Evolutionary conservation across 2,797 vertebrate species (phyloP), one percentile per base, ranked within the genome.

Genomic region (Ibycter americanus): DNA sequence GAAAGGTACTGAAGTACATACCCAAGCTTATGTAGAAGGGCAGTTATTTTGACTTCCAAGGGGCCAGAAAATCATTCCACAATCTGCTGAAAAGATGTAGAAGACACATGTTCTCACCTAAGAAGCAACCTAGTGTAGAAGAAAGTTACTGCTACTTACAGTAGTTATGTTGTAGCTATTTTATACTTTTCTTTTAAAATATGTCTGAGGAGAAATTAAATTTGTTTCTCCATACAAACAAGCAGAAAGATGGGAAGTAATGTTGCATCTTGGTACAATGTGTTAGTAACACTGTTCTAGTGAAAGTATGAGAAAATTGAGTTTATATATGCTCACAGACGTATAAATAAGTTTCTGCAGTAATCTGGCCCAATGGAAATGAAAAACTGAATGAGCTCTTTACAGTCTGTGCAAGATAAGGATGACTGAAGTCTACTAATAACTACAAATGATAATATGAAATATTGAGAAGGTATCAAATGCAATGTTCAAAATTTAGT

Each of bases 401-500:
- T 76, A 38, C 16, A 77, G 22, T 11, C 36, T 83, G 29, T 56
- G 71, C 34, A 80, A 71, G 62, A 68, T 67, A 84, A 94, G 27
- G 38, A 77, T 76, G 51, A 82, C n/a, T 59, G 42, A 92, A 89
- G n/a, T 87, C 23, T 67, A 76, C 26, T 25, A 72, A n/a, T 72
- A 81, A 61, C 61, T 93, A 71, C 18, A 84, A 62, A 90, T 46
- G 7, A 52, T 76, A 65, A 49, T 63, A 56, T 63, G 66, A 93
- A 84, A 65, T 83, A 94, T 21, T 59, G 56, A 87, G 20, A 63
- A 87, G 32, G 17, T 82, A 76, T 79, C 49, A 91, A 72, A 86
- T 62, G 21, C 58, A 72, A 83, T 63, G 54, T 78, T 92, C 32
- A 84, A 89, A 91, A 79, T 80, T 70, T 94, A 91, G 92, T 92